phyloP scores from a whole-genome alignment of 1,140 invertebrate species.

The Zophobas morio region DNA sequence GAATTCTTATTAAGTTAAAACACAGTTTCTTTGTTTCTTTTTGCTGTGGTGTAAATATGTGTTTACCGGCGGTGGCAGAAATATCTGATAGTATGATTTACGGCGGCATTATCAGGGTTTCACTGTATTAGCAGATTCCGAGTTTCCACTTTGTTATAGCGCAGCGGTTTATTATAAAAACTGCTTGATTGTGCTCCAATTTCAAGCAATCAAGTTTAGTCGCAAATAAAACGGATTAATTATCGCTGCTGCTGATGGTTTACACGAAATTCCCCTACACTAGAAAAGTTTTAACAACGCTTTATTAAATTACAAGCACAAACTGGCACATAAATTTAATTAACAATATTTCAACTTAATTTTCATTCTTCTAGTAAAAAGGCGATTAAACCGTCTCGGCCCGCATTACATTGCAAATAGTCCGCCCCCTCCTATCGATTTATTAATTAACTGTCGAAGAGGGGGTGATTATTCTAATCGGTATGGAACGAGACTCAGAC shows the following conservation, averaged over 20 bases:
- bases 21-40: too few species aligned
- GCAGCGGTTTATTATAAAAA: too few species aligned
- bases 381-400: not conserved
- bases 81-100: too few species aligned
- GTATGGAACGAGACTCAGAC: not conserved
- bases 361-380: not conserved
- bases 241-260: not conserved
- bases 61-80: too few species aligned
- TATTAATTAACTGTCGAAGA: conserved; percentile 22
- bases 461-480: conserved; percentile 25
- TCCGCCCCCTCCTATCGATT: not conserved
- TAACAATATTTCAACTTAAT: conserved; percentile 12
- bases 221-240: conserved; percentile 5
- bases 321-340: conserved; percentile 7
- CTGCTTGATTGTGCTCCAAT: too few species aligned
- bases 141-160: too few species aligned
- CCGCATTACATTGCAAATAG: not conserved
- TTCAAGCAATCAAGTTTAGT: not conserved
- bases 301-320: conserved; percentile 15
- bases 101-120: too few species aligned
- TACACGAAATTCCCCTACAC: not conserved
- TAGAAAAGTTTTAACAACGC: not conserved
- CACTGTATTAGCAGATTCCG: too few species aligned
- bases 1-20: too few species aligned
- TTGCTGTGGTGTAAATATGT: too few species aligned